Conservation (phyloP, 2,888 invertebrate species). For the Drosophila dives region DNA sequence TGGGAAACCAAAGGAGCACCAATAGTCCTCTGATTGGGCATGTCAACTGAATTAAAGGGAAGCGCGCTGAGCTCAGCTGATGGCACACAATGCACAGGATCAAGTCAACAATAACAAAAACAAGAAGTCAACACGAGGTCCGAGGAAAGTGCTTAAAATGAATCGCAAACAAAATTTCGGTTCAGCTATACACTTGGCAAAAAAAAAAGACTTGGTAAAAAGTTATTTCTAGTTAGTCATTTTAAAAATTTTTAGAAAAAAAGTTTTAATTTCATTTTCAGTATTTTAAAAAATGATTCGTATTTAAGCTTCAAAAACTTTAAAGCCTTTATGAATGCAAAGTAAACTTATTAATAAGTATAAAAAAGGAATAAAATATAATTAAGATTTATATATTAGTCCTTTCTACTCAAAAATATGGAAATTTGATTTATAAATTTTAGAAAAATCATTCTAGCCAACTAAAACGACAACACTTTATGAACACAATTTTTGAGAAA, state of each 20-base stretch:
- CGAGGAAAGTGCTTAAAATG: slow-evolving; percentile 26
- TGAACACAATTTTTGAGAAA: neutral
- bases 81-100: slow-evolving; percentile 32
- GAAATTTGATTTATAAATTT: neutral
- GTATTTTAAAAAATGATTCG: neutral
- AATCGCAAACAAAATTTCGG: slow-evolving; percentile 23
- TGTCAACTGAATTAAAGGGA: slow-evolving; percentile 60
- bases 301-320: neutral
- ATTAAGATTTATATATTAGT: neutral
- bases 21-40: slow-evolving; percentile 51
- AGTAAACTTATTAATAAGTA: neutral
- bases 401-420: neutral
- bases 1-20: slow-evolving; percentile 11
- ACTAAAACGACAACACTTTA: accelerated
- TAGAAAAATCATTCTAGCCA: neutral
- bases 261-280: neutral
- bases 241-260: too few relatives aligned
- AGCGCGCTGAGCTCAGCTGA: slow-evolving; percentile 14
- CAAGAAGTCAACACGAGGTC: slow-evolving; percentile 13
- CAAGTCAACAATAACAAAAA: slow-evolving; percentile 7
- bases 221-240: too few relatives aligned
- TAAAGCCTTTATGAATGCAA: neutral
- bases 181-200: neutral
- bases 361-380: neutral
- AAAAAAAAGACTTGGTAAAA: neutral